Conservation (phyloP, 2,888 invertebrate species). For the Drosophila prostipennis region DNA sequence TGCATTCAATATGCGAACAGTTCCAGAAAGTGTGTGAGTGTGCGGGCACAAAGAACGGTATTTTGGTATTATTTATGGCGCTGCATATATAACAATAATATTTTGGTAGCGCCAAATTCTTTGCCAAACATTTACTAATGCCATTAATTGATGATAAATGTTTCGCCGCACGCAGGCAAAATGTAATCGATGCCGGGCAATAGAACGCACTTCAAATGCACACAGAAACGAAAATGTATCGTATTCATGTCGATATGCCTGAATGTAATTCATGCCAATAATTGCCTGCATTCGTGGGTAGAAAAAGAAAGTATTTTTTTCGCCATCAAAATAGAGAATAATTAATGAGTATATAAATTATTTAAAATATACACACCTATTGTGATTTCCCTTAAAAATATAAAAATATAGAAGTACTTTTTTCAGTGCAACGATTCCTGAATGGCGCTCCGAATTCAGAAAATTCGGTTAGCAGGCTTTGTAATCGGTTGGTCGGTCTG, state of each 20-base stretch:
- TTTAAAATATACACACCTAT: no score
- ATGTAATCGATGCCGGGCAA: constrained; percentile 24
- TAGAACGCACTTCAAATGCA: constrained; percentile 6
- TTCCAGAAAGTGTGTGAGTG: constrained; percentile 22
- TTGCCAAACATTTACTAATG: constrained; percentile 59
- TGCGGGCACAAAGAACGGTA: constrained; percentile 37
- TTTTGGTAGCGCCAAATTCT: constrained; percentile 43
- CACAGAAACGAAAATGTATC: background rate
- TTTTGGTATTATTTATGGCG: constrained; percentile 65
- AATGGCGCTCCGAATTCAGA: constrained; percentile 3
- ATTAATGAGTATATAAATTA: no score
- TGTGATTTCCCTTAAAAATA: no score
- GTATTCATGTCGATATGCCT: background rate
- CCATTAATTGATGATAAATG: constrained; percentile 63
- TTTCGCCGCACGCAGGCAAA: constrained; percentile 36
- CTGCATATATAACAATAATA: constrained; percentile 50
- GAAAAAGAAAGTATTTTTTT: background rate
- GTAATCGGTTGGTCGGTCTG: background rate
- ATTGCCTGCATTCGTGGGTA: background rate
- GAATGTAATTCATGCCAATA: background rate
- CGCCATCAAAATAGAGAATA: no score
- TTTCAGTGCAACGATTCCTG: background rate
- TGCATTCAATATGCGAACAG: constrained; percentile 34
- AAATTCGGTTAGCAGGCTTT: constrained; percentile 18
- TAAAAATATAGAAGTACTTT: no score